phyloP scores from a whole-genome alignment of 2,113 vertebrate genomes.

The Limnothrissa miodon region DNA sequence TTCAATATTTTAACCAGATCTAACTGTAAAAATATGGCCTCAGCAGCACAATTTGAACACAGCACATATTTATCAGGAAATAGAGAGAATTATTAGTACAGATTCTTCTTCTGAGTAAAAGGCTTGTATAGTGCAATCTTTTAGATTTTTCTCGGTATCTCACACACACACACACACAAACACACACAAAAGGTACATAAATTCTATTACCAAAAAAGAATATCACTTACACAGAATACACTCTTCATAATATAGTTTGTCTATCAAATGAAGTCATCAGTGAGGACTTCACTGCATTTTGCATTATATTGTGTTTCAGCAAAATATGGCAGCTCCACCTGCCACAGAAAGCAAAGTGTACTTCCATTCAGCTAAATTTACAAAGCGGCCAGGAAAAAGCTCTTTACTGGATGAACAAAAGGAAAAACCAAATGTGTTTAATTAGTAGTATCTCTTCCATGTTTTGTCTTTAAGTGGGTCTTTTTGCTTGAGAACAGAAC shows the following conservation, averaged over 20 bases:
- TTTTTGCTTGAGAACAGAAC: neutral
- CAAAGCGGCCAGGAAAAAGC: neutral
- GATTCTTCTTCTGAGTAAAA: conserved; percentile 34
- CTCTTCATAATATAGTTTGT: conserved; percentile 23
- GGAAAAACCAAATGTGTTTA: neutral
- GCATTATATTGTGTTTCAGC: neutral
- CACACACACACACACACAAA: too few species aligned
- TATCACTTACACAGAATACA: neutral
- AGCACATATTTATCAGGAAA: conserved; percentile 15
- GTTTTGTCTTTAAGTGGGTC: neutral
- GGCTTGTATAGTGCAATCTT: conserved; percentile 31
- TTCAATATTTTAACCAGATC: too few species aligned
- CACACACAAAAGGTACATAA: conserved; percentile 36
- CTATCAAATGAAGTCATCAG: conserved; percentile 1
- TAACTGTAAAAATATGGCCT: conserved; percentile 29
- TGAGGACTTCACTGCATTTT: neutral
- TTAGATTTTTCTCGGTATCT: too few species aligned
- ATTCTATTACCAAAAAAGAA: conserved; percentile 42
- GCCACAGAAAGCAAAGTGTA: neutral
- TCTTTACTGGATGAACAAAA: neutral
- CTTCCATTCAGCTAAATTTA: conserved; percentile 9
- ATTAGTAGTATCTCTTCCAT: conserved; percentile 7
- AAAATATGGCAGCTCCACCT: neutral
- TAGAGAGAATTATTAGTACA: neutral
- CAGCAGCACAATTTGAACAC: conserved; percentile 31